phyloP scores from a whole-genome alignment of 2,888 invertebrate genomes.

The Agrotis segetum region DNA sequence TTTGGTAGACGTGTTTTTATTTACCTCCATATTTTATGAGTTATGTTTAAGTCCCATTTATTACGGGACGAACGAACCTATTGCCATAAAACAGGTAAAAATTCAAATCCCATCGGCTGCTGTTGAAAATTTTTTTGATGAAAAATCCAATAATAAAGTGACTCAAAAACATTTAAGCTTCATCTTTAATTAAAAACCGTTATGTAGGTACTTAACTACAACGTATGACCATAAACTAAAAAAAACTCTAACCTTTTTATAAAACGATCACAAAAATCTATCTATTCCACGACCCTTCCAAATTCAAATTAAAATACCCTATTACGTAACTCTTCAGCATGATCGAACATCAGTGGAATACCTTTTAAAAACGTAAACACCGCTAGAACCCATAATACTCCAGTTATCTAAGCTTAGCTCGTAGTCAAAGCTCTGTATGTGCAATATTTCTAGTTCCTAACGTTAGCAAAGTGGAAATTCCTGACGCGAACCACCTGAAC shows the following conservation, averaged over 20 bases:
- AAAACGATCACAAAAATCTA: neutral
- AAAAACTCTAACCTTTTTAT: neutral
- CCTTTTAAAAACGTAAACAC: conserved; percentile 29
- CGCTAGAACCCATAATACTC: conserved; percentile 35
- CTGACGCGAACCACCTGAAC: conserved; percentile 73
- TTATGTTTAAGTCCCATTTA: too few relatives aligned
- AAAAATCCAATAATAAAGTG: too few relatives aligned
- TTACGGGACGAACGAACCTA: too few relatives aligned
- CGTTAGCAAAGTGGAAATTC: conserved; percentile 83
- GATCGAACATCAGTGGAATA: conserved; percentile 30
- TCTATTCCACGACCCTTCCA: neutral
- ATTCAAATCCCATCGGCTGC: too few relatives aligned
- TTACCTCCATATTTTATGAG: too few relatives aligned
- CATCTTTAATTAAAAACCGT: too few relatives aligned
- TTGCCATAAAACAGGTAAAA: too few relatives aligned
- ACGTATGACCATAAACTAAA: neutral
- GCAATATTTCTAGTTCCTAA: conserved; percentile 74
- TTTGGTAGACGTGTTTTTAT: too few relatives aligned
- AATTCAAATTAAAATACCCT: neutral
- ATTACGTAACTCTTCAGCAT: conserved; percentile 19
- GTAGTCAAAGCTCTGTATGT: conserved; percentile 65
- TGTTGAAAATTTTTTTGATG: too few relatives aligned
- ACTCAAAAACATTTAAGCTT: too few relatives aligned
- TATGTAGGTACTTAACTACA: too few relatives aligned
- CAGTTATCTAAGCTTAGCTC: conserved; percentile 49